Base-by-base conservation (phyloP, 2,888 invertebrate genomes). In the Thymelicus acteon region DNA sequence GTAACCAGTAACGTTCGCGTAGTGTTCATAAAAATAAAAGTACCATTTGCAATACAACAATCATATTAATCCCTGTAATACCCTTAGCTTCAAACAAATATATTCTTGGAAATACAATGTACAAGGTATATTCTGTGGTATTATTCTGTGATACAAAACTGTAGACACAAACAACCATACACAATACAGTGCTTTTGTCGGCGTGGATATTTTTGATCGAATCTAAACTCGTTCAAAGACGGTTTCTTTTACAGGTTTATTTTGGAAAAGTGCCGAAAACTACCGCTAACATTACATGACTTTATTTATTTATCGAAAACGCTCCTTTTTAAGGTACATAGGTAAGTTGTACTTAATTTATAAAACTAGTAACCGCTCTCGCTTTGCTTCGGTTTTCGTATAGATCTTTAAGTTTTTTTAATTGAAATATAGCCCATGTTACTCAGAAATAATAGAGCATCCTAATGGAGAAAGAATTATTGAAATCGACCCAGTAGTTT, bases 11-110 rank as follows among this genome's bases (percentile, higher is more conserved):
- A 63, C 62, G 54, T 47, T 60, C 69, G 60, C 58, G 49, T 49
- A 39, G 49, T 49, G 15, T 40, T 40, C 70, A 60, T 70, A 64
- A 70, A 70, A 70, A 64, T 70, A 64, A 60, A 60, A 64, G 24
- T 64, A 58, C 49, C 64, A 57, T 49, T 64, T 60, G 60, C 48
- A 62, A 47, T 54, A 49, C 19, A 49, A 64, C 54, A 54, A 62
- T 19, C 19, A 19, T 62, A 57, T 31, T 58, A 49, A 48, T 63
- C 47, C 54, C 7, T 0, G 63, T 64, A 64, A 64, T 58, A 61
- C 15, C 61, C 15, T 47, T 58, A 31, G 58, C 15, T 47, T 60
- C 39, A 57, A 67, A 68, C 37, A 62, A 39, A 60, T 10, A 6
- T 49, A 37, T 39, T 48, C 24, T 60, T 39, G 40, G 37, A 12